Evolutionary conservation across 2,797 vertebrate species (phyloP).

Genomic region (Silurus lanzhouensis): DNA sequence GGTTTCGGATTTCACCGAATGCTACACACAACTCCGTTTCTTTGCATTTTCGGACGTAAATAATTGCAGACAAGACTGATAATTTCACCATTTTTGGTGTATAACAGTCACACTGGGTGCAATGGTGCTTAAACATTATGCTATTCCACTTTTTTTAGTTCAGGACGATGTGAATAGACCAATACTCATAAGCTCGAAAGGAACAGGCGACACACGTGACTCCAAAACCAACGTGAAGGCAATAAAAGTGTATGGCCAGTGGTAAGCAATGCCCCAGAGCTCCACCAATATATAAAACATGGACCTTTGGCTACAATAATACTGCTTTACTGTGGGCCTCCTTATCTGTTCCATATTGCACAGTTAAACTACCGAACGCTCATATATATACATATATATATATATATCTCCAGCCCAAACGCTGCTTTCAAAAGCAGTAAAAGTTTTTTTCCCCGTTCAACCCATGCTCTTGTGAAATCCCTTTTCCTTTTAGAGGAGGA

Average conservation of each 20-base stretch:
- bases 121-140: conserved; percentile 61
- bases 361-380: conserved; percentile 62
- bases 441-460: background rate
- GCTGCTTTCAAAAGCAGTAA: conserved; percentile 46
- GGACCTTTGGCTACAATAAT: conserved; percentile 55
- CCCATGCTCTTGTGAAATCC: background rate
- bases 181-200: conserved; percentile 52
- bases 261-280: conserved; percentile 57
- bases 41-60: conserved; percentile 6
- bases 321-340: conserved; percentile 40
- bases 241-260: conserved; percentile 60
- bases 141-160: conserved; percentile 54
- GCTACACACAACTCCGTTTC: conserved; percentile 13
- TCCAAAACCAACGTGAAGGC: conserved; percentile 52
- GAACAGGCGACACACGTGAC: conserved; percentile 46
- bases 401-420: conserved; percentile 38
- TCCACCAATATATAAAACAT: conserved; percentile 60
- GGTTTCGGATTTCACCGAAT: conserved; percentile 33
- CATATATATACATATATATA: conserved; percentile 53
- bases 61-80: conserved; percentile 13
- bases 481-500: conserved; percentile 14
- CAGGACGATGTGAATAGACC: conserved; percentile 47
- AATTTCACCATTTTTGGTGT: conserved; percentile 14
- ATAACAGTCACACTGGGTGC: conserved; percentile 16
- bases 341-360: conserved; percentile 62